Conservation (phyloP, 2,888 invertebrate genomes). For the Eucera pruinosa region DNA sequence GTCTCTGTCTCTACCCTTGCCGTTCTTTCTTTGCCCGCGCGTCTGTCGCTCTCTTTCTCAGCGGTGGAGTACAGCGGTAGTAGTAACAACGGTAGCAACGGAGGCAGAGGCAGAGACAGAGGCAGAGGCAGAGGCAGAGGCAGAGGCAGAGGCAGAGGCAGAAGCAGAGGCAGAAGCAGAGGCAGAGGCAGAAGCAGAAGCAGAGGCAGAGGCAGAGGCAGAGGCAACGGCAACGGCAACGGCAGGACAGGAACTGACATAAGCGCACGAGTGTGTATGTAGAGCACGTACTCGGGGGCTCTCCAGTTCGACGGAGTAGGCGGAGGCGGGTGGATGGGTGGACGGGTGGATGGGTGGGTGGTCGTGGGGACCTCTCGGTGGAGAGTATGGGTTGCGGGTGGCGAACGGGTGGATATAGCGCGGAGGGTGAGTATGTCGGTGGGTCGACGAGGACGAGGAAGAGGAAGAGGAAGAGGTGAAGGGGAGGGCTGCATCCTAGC, state of each 20-base stretch:
- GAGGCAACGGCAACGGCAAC: constrained; percentile 62
- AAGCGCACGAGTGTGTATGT: constrained; percentile 81
- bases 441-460: constrained; percentile 62
- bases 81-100: constrained; percentile 62
- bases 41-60: constrained; percentile 54
- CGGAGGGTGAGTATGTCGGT: constrained; percentile 63
- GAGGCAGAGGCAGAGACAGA: too few relatives aligned
- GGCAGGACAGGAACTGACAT: constrained; percentile 78
- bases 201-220: constrained; percentile 37
- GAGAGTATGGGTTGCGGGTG: constrained; percentile 63
- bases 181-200: constrained; percentile 7
- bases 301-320: constrained; percentile 80
- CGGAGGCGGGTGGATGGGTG: constrained; percentile 68
- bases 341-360: constrained; percentile 68
- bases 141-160: constrained; percentile 16
- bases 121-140: too few relatives aligned
- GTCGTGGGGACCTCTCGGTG: constrained; percentile 71
- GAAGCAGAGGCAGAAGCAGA: constrained; percentile 53
- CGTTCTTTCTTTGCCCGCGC: constrained; percentile 35
- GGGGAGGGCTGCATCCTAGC: constrained; percentile 77
- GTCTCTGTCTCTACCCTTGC: constrained; percentile 14
- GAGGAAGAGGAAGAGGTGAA: constrained; percentile 63
- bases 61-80: constrained; percentile 56
- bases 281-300: constrained; percentile 83
- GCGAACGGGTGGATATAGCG: constrained; percentile 63